A percentile compares a stretch with the other conserved stretches of the same genome.
Evolutionary conservation across 2,797 vertebrate species (phyloP).

Genomic region (Urosaurus nigricauda): DNA sequence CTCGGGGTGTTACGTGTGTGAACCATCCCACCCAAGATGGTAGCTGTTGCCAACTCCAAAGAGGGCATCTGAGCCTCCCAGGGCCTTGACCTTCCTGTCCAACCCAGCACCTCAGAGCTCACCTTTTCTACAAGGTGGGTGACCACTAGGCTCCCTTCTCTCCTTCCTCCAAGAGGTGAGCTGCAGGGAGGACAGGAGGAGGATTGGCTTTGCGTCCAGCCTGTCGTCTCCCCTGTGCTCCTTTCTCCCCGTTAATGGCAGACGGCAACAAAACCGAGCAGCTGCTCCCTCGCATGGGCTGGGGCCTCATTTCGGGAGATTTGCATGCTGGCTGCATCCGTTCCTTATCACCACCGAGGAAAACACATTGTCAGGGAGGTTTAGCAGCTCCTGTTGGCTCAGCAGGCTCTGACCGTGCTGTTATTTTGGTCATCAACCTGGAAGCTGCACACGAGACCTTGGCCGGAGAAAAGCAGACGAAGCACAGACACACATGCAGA

Average conservation of each 20-base stretch:
- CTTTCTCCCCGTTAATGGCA: constrained; percentile 40
- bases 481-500: background rate
- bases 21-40: background rate
- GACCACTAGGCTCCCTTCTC: background rate
- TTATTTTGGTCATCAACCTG: constrained; percentile 49
- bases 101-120: background rate
- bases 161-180: background rate
- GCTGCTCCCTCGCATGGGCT: constrained; percentile 45
- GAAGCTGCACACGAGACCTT: constrained; percentile 33
- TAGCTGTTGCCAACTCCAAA: no score
- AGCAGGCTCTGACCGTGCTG: constrained; percentile 47
- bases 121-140: no score
- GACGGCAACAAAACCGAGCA: constrained; percentile 29
- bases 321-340: constrained; percentile 73
- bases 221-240: constrained; percentile 32
- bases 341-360: constrained; percentile 61
- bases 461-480: constrained; percentile 28
- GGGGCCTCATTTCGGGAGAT: constrained; percentile 71
- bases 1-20: no score
- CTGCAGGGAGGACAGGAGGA: rapidly evolving
- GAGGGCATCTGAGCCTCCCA: no score
- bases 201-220: background rate
- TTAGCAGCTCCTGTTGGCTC: constrained; percentile 55
- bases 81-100: background rate
- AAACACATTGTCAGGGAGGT: constrained; percentile 65